Evolutionary conservation across 2,113 vertebrate genomes (phyloP).

Genomic region (Apodemus speciosus): DNA sequence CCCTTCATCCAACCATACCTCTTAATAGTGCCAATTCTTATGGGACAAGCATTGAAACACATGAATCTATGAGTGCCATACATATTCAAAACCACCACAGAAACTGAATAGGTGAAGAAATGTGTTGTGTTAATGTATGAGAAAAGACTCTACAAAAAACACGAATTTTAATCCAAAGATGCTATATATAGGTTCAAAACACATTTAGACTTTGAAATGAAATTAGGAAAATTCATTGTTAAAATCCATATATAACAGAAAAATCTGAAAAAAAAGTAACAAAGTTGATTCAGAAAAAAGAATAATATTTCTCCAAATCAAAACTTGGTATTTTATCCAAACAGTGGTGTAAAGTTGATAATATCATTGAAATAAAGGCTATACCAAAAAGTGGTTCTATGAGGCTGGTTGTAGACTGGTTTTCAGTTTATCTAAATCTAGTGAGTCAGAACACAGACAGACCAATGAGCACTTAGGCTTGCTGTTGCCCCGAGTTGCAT

Average conservation of each 20-base stretch:
- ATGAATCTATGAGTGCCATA: neutral
- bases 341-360: neutral
- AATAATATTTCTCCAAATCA: neutral
- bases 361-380: slow-evolving; percentile 7
- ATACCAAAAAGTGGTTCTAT: neutral
- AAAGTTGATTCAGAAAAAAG: slow-evolving; percentile 17
- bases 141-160: neutral
- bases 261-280: slow-evolving; percentile 11
- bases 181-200: neutral
- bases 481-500: neutral
- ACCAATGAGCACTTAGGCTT: neutral
- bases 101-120: neutral
- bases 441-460: neutral
- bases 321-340: slow-evolving; percentile 21
- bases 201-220: slow-evolving; percentile 4
- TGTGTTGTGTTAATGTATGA: neutral
- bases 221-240: neutral
- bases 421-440: neutral
- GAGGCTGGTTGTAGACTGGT: neutral
- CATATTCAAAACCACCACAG: neutral
- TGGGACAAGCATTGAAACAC: neutral
- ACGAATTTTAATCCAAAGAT: neutral
- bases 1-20: neutral
- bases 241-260: slow-evolving; percentile 30
- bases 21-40: neutral